phyloP scores from a whole-genome alignment of 2,888 invertebrate genomes.

The Drosophila parthenogenetica region DNA sequence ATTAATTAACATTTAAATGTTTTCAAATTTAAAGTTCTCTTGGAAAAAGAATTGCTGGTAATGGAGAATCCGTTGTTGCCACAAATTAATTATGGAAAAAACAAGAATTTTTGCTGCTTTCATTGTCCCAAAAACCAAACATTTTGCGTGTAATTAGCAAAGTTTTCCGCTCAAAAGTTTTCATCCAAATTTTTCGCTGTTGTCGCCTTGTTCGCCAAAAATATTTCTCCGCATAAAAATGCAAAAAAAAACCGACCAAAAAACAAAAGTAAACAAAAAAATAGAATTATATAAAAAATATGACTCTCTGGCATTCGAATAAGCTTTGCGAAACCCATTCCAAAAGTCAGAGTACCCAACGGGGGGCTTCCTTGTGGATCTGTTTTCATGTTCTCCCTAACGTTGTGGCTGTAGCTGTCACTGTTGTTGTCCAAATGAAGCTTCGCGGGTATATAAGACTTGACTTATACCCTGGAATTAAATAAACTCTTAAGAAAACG shows the following conservation, averaged over 20 bases:
- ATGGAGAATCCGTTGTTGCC: constrained; percentile 18
- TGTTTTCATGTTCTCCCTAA: constrained; percentile 13
- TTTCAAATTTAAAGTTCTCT: not conserved
- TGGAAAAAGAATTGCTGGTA: not conserved
- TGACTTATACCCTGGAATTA: constrained; percentile 8
- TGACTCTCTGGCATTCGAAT: constrained; percentile 34
- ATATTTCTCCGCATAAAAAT: constrained; percentile 66
- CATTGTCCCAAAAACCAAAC: constrained; percentile 42
- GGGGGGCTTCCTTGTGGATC: constrained; percentile 27
- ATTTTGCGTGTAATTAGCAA: constrained; percentile 77
- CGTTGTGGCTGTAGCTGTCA: constrained; percentile 12
- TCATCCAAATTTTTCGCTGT: constrained; percentile 54
- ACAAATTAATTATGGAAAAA: constrained; percentile 72
- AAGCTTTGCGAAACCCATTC: constrained; percentile 18
- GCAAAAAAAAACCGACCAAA: constrained; percentile 18
- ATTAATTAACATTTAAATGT: not conserved
- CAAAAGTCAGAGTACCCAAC: constrained; percentile 26
- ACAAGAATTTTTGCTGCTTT: constrained; percentile 39
- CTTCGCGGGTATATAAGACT: constrained; percentile 31
- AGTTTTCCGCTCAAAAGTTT: constrained; percentile 75
- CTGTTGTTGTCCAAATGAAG: constrained; percentile 20
- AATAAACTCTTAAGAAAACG: not conserved
- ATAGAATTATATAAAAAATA: constrained; percentile 41
- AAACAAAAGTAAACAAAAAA: constrained; percentile 8
- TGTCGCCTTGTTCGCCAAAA: constrained; percentile 59